Evolutionary conservation across 2,888 invertebrate species (phyloP).

Genomic region (Schizotus pectinicornis): DNA sequence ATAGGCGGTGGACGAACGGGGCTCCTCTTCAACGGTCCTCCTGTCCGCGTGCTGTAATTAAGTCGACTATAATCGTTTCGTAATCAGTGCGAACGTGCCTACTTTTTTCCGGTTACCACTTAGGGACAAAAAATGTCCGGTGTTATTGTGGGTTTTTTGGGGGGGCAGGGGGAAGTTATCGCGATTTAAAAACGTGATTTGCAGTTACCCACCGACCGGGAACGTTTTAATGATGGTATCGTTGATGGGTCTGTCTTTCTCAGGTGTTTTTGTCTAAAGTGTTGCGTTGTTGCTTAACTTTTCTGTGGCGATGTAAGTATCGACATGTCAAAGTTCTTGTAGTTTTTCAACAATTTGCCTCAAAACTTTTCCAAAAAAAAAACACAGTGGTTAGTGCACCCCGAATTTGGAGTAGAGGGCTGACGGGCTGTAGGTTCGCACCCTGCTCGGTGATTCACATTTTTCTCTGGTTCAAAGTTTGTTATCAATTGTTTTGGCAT

Average conservation of each 20-base stretch:
- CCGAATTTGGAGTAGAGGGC: no score
- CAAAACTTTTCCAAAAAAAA: no score
- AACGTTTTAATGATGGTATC: neutral
- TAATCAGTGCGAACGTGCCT: neutral
- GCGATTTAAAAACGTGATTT: slow-evolving; percentile 21
- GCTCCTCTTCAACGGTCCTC: neutral
- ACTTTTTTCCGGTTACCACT: neutral
- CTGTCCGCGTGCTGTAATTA: neutral
- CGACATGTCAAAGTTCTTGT: no score
- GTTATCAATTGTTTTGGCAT: no score
- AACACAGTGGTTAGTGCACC: no score
- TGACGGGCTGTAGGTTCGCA: no score
- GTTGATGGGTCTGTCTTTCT: neutral
- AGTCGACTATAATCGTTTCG: neutral
- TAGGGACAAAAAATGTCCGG: slow-evolving; percentile 3
- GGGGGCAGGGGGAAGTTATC: slow-evolving; percentile 6
- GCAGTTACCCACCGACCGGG: slow-evolving; percentile 6
- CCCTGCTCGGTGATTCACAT: no score
- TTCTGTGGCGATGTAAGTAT: no score
- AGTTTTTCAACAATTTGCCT: no score
- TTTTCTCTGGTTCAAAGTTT: no score
- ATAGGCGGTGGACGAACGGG: neutral
- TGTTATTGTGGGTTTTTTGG: slow-evolving; percentile 4
- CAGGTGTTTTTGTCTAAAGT: neutral
- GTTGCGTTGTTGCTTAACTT: no score